Evolutionary conservation across 2,113 vertebrate species (phyloP).

Genomic region (Ptyas mucosa): DNA sequence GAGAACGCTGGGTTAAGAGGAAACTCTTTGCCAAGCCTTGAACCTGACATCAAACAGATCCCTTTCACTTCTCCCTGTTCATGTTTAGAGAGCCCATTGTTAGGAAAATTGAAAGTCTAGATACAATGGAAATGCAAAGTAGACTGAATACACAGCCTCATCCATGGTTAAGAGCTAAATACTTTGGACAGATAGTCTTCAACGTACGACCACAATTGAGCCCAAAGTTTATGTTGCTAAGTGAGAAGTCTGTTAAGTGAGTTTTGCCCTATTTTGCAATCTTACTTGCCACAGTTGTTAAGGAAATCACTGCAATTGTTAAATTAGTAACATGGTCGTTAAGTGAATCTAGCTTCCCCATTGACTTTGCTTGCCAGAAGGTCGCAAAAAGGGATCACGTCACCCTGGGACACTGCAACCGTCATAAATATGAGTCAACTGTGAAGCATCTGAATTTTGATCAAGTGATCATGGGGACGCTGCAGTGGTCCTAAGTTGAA

Average conservation of each 20-base stretch:
- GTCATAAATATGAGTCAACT: not conserved
- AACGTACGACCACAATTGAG: not conserved
- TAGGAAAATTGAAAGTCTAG: not conserved
- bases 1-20: not conserved
- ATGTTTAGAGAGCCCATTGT: not conserved
- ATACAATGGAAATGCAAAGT: not conserved
- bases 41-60: not conserved
- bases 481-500: no score
- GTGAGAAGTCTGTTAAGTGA: not conserved
- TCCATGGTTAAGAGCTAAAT: not conserved
- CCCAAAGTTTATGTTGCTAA: not conserved
- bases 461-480: not conserved
- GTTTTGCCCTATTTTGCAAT: not conserved
- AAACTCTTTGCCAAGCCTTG: not conserved
- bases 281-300: not conserved
- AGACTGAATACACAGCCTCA: not conserved
- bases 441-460: not conserved
- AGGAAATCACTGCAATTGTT: not conserved
- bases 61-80: not conserved
- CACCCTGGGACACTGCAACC: not conserved
- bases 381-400: not conserved
- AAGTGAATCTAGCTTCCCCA: not conserved
- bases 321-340: not conserved
- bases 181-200: not conserved
- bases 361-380: not conserved